phyloP scores from a whole-genome alignment of 2,113 vertebrate genomes.

The Scalopus aquaticus region DNA sequence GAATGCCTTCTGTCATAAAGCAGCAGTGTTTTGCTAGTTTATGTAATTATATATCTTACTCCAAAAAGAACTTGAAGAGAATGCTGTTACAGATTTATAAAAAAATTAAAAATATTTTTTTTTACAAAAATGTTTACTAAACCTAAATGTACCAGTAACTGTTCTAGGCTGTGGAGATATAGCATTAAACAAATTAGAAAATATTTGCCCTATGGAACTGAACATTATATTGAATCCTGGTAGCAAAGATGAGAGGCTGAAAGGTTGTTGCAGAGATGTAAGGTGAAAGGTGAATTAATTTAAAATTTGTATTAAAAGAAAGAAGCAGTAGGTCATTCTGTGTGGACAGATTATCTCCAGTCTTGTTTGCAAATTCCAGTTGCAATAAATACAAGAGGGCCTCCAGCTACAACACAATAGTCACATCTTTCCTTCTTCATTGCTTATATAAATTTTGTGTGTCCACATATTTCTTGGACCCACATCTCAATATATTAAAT shows the following conservation, averaged over 20 bases:
- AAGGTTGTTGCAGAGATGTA: background rate
- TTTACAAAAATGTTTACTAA: too few relatives aligned
- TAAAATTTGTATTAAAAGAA: background rate
- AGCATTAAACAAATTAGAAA: background rate
- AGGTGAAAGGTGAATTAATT: background rate
- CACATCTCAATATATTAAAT: background rate
- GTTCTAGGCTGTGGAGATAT: background rate
- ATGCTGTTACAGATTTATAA: too few relatives aligned
- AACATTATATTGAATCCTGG: background rate
- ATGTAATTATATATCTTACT: background rate
- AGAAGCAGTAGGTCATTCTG: background rate
- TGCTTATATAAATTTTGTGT: background rate
- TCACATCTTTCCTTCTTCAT: background rate
- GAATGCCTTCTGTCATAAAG: background rate
- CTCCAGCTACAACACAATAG: background rate
- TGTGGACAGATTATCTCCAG: background rate
- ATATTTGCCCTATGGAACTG: background rate
- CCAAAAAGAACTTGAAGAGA: background rate
- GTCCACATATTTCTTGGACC: background rate
- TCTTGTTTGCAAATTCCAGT: background rate
- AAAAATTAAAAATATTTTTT: too few relatives aligned
- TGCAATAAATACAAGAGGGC: background rate
- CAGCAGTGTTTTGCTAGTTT: background rate
- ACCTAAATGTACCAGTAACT: background rate
- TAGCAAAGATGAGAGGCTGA: background rate